Conservation (phyloP, 2,797 vertebrate genomes). For the Oryzias sinensis region DNA sequence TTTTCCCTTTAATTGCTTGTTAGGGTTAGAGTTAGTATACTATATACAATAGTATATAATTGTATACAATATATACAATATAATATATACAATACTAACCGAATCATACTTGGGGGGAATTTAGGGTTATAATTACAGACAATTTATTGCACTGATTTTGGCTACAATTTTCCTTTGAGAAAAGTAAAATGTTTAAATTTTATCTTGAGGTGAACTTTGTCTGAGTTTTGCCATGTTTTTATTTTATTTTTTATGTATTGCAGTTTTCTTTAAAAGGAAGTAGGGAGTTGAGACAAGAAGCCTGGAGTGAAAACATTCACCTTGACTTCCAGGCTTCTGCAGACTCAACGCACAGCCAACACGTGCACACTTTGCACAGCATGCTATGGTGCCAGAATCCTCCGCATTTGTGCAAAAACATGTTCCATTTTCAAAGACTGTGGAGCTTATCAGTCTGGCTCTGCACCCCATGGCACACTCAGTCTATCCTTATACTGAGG, state of each 20-base stretch:
- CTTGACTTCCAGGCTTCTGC: constrained; percentile 1
- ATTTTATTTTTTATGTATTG: background rate
- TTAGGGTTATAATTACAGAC: constrained; percentile 35
- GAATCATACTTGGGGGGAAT: constrained; percentile 47
- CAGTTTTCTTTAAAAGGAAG: too few relatives aligned
- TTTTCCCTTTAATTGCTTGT: constrained; percentile 49
- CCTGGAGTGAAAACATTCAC: too few relatives aligned
- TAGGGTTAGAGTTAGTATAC: too few relatives aligned
- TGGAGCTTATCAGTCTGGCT: constrained; percentile 40
- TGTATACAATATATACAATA: too few relatives aligned
- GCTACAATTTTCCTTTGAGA: background rate
- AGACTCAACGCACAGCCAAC: constrained; percentile 8
- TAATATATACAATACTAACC: constrained; percentile 48
- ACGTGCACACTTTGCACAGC: constrained; percentile 1
- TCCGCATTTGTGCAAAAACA: constrained; percentile 40
- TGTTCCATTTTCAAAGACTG: constrained; percentile 44
- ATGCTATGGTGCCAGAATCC: constrained; percentile 28
- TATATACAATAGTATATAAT: too few relatives aligned
- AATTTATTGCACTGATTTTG: background rate
- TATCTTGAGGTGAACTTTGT: too few relatives aligned
- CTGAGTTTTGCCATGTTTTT: background rate
- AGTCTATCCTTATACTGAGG: constrained; percentile 55
- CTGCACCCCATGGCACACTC: constrained; percentile 18
- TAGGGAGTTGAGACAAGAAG: too few relatives aligned
- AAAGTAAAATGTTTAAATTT: background rate